Percentiles rank a stretch among this genome's conserved stretches.
Conservation (phyloP, 2,113 vertebrate species). For the Setophaga petechia region DNA sequence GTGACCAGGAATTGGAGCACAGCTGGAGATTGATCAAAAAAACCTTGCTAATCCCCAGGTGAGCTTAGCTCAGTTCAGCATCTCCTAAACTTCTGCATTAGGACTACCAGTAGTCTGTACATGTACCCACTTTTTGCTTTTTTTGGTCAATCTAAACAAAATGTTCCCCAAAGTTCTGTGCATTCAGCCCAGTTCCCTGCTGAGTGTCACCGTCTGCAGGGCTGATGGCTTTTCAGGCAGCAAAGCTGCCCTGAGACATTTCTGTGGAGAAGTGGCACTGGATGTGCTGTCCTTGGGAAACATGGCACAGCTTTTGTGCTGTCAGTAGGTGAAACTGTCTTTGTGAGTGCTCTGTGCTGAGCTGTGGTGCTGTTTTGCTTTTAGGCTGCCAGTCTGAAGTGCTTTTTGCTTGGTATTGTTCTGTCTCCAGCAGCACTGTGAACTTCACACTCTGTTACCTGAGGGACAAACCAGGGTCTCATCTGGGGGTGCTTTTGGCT, state of each 20-base stretch:
- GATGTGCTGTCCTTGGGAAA: not conserved
- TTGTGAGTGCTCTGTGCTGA: not conserved
- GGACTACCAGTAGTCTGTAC: not conserved
- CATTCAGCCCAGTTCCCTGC: not conserved
- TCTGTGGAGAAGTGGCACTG: not conserved
- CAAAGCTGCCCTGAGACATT: not conserved
- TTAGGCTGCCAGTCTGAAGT: not conserved
- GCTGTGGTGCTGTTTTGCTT: not conserved
- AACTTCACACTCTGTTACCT: not conserved
- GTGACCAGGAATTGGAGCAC: not conserved
- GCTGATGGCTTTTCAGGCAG: not conserved
- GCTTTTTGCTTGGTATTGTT: not conserved
- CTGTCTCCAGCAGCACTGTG: not conserved
- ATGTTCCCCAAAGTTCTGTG: not conserved
- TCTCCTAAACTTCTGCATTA: not conserved
- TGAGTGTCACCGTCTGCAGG: not conserved
- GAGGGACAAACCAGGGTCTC: not conserved
- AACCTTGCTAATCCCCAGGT: not conserved
- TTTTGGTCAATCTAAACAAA: not conserved
- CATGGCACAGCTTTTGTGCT: not conserved
- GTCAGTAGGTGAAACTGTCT: not conserved
- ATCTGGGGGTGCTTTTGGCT: not conserved
- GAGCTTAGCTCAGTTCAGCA: not conserved
- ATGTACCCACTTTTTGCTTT: accelerated
- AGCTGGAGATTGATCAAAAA: not conserved